Percentiles rank a stretch among this genome's conserved stretches.
Evolutionary conservation across 2,888 invertebrate genomes (phyloP).

Genomic region (Blomia tropicalis): DNA sequence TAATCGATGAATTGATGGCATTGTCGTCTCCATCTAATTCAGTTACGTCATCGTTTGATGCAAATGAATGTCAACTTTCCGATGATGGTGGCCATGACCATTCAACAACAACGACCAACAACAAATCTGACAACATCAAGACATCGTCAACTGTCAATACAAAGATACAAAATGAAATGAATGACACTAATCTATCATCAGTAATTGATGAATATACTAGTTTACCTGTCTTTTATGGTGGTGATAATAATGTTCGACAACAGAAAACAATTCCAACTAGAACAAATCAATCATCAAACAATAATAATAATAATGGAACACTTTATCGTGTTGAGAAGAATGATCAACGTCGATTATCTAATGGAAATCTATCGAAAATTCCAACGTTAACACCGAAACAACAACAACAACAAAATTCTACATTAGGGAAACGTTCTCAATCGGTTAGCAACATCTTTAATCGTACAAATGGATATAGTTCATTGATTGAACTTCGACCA

Average conservation of each 20-base stretch:
- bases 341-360: neutral
- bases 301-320: neutral
- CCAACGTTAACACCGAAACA: neutral
- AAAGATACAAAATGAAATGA: neutral
- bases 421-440: conserved; percentile 1
- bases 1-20: conserved; percentile 9
- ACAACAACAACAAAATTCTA: neutral
- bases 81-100: neutral
- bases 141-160: neutral
- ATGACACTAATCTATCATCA: too few relatives aligned
- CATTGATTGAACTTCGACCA: conserved; percentile 16
- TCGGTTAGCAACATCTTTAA: conserved; percentile 10
- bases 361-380: conserved; percentile 5
- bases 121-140: neutral
- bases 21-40: conserved; percentile 1
- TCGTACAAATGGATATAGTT: conserved; percentile 1
- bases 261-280: neutral
- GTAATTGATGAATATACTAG: neutral
- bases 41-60: neutral
- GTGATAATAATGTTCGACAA: neutral
- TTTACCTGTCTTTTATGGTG: neutral
- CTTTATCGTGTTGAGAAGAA: neutral
- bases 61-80: neutral
- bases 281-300: neutral
- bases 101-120: neutral